These are phyloP conservation scores for Orthosia incerta DNA, from an alignment of 2,888 invertebrate species.

Conservation along the genomic window DNA sequence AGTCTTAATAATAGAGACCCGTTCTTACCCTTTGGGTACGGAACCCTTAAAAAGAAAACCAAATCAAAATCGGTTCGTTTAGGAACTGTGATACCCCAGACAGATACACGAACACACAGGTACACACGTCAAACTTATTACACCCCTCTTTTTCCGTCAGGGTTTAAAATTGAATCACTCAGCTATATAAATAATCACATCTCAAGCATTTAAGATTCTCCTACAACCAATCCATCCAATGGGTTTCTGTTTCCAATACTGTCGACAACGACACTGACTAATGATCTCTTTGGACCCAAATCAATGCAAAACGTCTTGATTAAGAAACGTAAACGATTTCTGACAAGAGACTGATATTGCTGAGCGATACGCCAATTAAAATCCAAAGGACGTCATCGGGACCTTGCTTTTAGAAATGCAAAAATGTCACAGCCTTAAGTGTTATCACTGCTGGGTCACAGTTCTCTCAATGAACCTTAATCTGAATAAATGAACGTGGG, in stretches of 20 bases:
- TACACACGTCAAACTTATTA: too few species aligned
- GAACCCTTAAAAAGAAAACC: too few species aligned
- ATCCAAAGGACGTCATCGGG: background rate
- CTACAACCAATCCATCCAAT: constrained; percentile 4
- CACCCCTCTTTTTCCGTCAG: too few species aligned
- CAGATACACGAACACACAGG: too few species aligned
- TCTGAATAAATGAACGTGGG: too few species aligned
- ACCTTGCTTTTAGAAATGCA: background rate
- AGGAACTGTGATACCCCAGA: too few species aligned
- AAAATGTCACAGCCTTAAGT: too few species aligned
- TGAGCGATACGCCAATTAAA: constrained; percentile 16
- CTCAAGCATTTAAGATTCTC: background rate
- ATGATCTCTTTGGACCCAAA: constrained; percentile 25
- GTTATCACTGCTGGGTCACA: too few species aligned
- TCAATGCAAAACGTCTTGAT: constrained; percentile 43
- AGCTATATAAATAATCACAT: background rate
- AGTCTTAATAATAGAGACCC: too few species aligned
- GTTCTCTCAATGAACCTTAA: too few species aligned
- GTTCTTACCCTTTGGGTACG: too few species aligned
- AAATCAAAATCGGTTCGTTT: too few species aligned
- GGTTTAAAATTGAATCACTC: background rate
- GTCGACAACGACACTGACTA: constrained; percentile 53
- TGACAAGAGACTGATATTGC: constrained; percentile 22
- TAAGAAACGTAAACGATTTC: constrained; percentile 42
- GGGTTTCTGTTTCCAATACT: constrained; percentile 24